These are phyloP conservation scores for Enteromius anoplus DNA, from an alignment of 2,797 vertebrate genomes.

Conservation along the genomic window DNA sequence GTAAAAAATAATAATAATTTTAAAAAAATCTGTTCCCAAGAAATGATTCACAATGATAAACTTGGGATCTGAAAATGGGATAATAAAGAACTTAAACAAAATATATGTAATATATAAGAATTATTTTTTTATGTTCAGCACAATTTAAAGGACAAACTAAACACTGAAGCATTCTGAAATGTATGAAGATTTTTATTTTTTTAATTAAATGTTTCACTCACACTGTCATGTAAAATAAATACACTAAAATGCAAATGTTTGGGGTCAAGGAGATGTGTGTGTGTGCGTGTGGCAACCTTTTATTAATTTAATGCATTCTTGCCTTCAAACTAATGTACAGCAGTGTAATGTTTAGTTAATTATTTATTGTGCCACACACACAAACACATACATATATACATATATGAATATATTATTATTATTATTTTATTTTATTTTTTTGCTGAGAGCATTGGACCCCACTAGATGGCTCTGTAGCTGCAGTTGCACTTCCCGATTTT, in stretches of 20 bases:
- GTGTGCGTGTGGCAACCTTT: no score
- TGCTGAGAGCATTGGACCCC: not conserved
- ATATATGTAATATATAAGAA: not conserved
- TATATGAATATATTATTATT: no score
- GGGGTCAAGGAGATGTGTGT: not conserved
- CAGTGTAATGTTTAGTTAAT: no score
- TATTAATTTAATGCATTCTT: not conserved
- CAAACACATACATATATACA: no score
- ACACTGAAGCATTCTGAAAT: not conserved
- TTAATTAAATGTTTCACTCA: not conserved
- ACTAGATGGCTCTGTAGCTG: conserved; percentile 23
- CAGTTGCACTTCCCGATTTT: not conserved
- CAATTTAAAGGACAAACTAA: not conserved
- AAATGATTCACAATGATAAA: not conserved
- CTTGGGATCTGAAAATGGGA: not conserved
- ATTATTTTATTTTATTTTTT: not conserved
- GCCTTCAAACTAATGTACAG: not conserved
- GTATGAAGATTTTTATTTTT: not conserved
- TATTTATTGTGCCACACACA: not conserved
- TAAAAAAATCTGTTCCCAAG: not conserved
- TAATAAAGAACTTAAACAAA: not conserved
- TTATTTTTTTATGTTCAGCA: not conserved
- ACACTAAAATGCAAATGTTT: not conserved
- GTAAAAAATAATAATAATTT: no score
- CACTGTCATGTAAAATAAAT: not conserved